phyloP scores from a whole-genome alignment of 2,113 vertebrate genomes.

The Bothrops jararaca region DNA sequence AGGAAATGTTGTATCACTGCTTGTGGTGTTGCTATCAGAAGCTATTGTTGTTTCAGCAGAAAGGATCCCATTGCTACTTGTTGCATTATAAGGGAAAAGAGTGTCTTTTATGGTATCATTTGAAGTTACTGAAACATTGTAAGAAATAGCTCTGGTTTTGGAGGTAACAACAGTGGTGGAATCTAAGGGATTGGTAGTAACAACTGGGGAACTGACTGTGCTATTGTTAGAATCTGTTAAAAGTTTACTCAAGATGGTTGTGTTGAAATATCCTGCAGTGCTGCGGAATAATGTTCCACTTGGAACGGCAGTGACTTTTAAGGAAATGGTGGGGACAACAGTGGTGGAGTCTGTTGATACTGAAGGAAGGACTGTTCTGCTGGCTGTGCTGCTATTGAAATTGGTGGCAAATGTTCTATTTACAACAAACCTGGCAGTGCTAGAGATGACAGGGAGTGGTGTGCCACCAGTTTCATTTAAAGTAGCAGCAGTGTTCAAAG shows the following conservation, averaged over 20 bases:
- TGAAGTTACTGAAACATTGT: neutral
- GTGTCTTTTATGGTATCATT: neutral
- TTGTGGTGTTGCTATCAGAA: neutral
- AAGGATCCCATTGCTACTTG: neutral
- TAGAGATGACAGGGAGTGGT: neutral
- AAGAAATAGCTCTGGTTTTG: neutral
- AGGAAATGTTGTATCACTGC: neutral
- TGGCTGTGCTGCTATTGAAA: neutral
- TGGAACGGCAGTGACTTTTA: neutral
- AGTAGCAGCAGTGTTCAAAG: neutral
- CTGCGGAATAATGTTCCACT: neutral
- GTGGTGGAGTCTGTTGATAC: neutral
- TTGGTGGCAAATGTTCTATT: neutral
- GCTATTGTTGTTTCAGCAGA: neutral
- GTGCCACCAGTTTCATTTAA: neutral
- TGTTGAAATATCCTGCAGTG: neutral
- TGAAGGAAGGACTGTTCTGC: neutral
- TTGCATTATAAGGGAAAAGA: accelerated
- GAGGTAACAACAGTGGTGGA: neutral
- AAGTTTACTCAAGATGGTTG: neutral
- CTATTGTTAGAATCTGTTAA: neutral
- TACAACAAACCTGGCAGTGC: neutral
- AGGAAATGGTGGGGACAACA: neutral
- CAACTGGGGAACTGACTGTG: neutral
- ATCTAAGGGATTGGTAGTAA: neutral